Conservation (phyloP, 2,797 vertebrate genomes). For the Aplochiton taeniatus region DNA sequence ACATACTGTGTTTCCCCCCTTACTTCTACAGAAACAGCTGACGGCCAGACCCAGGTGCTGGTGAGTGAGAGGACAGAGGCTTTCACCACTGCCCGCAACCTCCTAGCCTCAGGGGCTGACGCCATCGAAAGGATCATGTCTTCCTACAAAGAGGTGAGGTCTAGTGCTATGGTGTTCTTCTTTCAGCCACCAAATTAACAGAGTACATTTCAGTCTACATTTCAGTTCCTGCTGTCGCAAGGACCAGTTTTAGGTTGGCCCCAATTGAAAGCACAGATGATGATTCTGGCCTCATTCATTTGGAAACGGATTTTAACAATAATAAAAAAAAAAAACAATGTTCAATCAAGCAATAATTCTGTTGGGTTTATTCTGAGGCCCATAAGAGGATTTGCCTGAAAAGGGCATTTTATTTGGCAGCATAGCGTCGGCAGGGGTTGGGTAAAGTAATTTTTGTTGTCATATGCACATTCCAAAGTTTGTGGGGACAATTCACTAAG, state of each 20-base stretch:
- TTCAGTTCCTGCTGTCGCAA: background rate
- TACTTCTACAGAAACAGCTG: slow-evolving; percentile 79
- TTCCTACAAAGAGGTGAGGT: slow-evolving; percentile 96
- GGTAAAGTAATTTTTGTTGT: slow-evolving; percentile 1
- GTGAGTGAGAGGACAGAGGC: slow-evolving; percentile 98
- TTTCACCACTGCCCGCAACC: slow-evolving; percentile 95
- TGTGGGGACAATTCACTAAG: background rate
- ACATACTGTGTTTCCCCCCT: background rate
- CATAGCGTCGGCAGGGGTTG: slow-evolving; percentile 19
- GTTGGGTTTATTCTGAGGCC: slow-evolving; percentile 34
- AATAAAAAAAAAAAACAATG: slow-evolving; percentile 34
- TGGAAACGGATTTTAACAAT: slow-evolving; percentile 41
- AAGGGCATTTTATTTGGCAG: slow-evolving; percentile 32
- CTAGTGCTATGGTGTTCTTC: background rate
- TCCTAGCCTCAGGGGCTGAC: slow-evolving; percentile 91
- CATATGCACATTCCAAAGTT: background rate
- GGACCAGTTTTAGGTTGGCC: too few relatives aligned
- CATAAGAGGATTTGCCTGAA: slow-evolving; percentile 54
- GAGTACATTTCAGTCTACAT: background rate
- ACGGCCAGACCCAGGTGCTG: slow-evolving; percentile 88
- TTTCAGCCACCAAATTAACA: background rate
- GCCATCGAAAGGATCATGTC: slow-evolving; percentile 99
- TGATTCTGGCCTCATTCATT: slow-evolving; percentile 41
- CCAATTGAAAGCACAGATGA: too few relatives aligned
- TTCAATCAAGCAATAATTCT: slow-evolving; percentile 40